Base-by-base conservation (phyloP, 2,888 invertebrate species). In the Rhogogaster chlorosoma region DNA sequence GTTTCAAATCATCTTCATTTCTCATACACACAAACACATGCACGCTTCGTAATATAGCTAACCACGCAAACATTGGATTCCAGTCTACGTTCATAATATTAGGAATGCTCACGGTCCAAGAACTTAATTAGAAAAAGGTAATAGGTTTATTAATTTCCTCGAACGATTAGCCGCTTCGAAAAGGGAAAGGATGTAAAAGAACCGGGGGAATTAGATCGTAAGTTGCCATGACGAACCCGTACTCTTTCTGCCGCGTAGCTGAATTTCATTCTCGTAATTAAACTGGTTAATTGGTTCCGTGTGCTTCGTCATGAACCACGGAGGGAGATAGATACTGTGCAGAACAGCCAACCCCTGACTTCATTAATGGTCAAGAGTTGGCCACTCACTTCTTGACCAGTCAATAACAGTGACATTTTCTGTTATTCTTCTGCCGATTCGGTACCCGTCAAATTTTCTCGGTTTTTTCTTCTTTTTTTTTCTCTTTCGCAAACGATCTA, bases 201-300 rank as follows among this genome's bases (percentile, higher is more conserved):
- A n/a, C 22, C 12, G 42, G 38, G 42, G 42, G 42, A 36, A n/a
- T 42, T 73, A 73, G 38, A 36, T 22, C 18, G 71, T 42, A 42
- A n/a, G 42, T 73, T 42, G 42, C 4, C 42, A 73, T 42, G 42
- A 26, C 7, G 42, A 42, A n/a, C 67, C 26, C 42, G 38, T 78
- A 78, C 61, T 22, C 38, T 15, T 78, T 61, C 49, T n/a, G 49
- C 49, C 22, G 29, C 26, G 18, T 15, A 53, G 49, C 22, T 15
- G 49, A 49, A 80, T 80, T 80, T 80, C 57, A 61, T 80, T 57
- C 22, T 22, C 80, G 57, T 38, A 80, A 80, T 80, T 61, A 80
- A 80, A 80, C 57, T 29, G 61, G 80, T 36, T 80, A 61, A 80
- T 80, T 80, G 80, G 38, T 80, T 61, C 61, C 80, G 38, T 61